Evolutionary conservation across 2,113 vertebrate species (phyloP).

Genomic region (Pan troglodytes): DNA sequence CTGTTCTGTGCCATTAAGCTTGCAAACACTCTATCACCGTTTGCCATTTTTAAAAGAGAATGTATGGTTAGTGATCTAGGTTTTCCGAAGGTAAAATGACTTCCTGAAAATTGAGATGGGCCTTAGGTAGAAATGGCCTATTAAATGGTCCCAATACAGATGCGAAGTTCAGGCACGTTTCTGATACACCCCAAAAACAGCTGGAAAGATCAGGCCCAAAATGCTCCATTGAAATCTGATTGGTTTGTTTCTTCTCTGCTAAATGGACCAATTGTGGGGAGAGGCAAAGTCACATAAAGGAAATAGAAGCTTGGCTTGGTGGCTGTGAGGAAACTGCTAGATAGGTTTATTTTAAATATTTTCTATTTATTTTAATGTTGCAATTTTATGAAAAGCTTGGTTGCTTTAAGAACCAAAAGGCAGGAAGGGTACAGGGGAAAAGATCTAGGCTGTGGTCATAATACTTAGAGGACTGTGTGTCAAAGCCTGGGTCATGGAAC

Average conservation of each 20-base stretch:
- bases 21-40: not conserved
- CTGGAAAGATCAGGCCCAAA: not conserved
- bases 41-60: not conserved
- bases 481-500: not conserved
- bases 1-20: not conserved
- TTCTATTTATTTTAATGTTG: not conserved
- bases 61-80: not conserved
- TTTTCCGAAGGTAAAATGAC: constrained; percentile 1
- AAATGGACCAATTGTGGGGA: not conserved
- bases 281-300: accelerated
- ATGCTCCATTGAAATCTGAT: not conserved
- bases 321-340: not conserved
- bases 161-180: not conserved
- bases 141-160: not conserved
- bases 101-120: not conserved
- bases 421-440: not conserved
- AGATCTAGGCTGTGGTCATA: not conserved
- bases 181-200: not conserved
- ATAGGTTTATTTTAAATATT: not conserved
- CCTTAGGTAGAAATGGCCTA: not conserved
- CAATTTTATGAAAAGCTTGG: not conserved
- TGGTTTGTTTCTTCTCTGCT: not conserved
- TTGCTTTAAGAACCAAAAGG: not conserved
- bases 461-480: not conserved
- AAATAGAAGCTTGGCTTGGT: not conserved